phyloP scores from a whole-genome alignment of 2,888 invertebrate genomes.

The Cepaea hortensis region DNA sequence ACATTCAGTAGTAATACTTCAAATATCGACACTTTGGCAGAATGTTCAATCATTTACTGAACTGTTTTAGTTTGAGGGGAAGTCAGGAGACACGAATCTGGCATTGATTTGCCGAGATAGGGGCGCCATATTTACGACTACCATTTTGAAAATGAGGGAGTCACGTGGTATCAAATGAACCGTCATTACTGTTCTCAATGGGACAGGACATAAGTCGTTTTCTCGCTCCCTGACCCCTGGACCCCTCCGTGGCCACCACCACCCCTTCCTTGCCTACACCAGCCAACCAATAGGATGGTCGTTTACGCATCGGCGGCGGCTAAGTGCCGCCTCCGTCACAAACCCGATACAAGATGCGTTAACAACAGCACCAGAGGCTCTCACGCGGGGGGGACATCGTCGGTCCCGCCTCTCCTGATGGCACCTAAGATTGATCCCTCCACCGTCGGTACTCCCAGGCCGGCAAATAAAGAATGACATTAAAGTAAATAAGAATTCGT shows the following conservation, averaged over 20 bases:
- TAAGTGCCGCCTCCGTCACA: conserved; percentile 30
- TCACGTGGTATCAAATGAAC: background rate
- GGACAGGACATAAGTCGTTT: background rate
- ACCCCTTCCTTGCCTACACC: background rate
- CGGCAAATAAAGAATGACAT: background rate
- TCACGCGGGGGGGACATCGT: background rate
- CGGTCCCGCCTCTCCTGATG: conserved; percentile 15
- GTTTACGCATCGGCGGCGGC: background rate
- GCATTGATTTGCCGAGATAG: no score
- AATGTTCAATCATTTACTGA: no score
- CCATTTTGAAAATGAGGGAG: background rate
- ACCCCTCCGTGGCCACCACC: background rate
- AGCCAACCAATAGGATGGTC: conserved; percentile 30
- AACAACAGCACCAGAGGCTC: conserved; percentile 21
- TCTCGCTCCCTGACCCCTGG: background rate
- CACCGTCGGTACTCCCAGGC: background rate
- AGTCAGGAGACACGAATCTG: no score
- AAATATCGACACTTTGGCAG: no score
- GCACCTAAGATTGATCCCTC: background rate
- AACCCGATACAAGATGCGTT: conserved; percentile 18
- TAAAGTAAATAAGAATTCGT: conserved; percentile 9
- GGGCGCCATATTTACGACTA: background rate
- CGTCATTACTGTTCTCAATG: no score
- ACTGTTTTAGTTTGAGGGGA: no score
- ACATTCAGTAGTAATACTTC: no score